These are phyloP conservation scores for Meteorus sp. DNA, from an alignment of 1,140 invertebrate species.

Conservation along the genomic window DNA sequence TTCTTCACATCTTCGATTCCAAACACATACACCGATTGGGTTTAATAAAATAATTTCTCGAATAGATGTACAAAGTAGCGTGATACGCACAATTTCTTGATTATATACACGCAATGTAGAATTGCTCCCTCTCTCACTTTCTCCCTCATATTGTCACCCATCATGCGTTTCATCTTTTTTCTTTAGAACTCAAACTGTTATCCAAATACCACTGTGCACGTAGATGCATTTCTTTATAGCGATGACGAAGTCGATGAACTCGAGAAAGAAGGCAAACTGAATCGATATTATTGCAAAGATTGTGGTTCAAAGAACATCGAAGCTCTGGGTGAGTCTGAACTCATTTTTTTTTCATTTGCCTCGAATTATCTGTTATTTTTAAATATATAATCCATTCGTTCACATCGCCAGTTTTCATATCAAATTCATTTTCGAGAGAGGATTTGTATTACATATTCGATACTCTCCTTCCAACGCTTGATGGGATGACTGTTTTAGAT, in stretches of 20 bases:
- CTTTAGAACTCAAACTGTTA: slow-evolving; percentile 65
- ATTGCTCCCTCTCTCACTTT: too few relatives aligned
- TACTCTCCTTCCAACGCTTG: slow-evolving; percentile 63
- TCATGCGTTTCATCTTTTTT: slow-evolving; percentile 4
- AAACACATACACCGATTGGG: too few relatives aligned
- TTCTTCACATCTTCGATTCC: too few relatives aligned
- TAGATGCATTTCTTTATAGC: slow-evolving; percentile 75
- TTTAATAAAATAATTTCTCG: too few relatives aligned
- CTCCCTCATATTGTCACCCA: too few relatives aligned
- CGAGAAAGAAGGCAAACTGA: slow-evolving; percentile 63
- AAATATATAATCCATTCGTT: slow-evolving; percentile 44
- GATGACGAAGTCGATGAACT: slow-evolving; percentile 67
- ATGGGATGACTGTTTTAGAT: slow-evolving; percentile 67
- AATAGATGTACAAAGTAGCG: too few relatives aligned
- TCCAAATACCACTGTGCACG: slow-evolving; percentile 63
- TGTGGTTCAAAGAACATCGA: slow-evolving; percentile 67
- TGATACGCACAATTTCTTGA: too few relatives aligned
- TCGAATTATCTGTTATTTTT: background rate
- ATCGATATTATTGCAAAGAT: slow-evolving; percentile 66
- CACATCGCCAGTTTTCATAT: slow-evolving; percentile 66
- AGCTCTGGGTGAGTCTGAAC: slow-evolving; percentile 57
- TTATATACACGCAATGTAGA: too few relatives aligned
- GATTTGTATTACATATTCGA: slow-evolving; percentile 68
- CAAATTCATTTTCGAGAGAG: slow-evolving; percentile 69
- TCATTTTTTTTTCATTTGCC: background rate